A percentile compares a stretch with the other conserved stretches of the same genome.
phyloP scores from a whole-genome alignment of 2,113 vertebrate species.

The Apodemus sylvaticus region DNA sequence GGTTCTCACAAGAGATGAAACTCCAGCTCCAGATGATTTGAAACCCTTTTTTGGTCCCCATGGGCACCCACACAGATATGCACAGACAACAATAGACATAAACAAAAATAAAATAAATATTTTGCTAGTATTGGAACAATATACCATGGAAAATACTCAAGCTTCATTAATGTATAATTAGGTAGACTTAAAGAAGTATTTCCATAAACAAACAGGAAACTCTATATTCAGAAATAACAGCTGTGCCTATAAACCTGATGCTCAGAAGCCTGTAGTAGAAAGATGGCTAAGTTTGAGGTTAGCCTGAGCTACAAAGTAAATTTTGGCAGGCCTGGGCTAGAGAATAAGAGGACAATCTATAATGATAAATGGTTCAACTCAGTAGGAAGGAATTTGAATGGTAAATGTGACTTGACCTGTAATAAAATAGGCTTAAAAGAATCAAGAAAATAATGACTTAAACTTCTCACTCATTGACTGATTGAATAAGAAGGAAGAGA shows the following conservation, averaged over 20 bases:
- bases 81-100: background rate
- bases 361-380: constrained; percentile 27
- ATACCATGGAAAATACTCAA: constrained; percentile 19
- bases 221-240: background rate
- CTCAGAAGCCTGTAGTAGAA: background rate
- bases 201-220: background rate
- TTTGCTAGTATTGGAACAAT: background rate
- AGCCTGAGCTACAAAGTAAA: background rate
- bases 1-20: background rate
- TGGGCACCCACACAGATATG: background rate
- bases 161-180: constrained; percentile 14
- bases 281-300: background rate
- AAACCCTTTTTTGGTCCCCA: background rate
- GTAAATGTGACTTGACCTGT: background rate
- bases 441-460: constrained; percentile 41
- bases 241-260: background rate
- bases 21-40: background rate
- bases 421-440: background rate
- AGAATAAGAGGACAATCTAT: background rate
- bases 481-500: constrained; percentile 15
- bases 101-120: background rate
- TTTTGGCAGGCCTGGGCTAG: background rate
- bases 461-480: constrained; percentile 32
- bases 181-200: constrained; percentile 28
- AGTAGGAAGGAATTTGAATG: background rate